A percentile compares a stretch with the other conserved stretches of the same genome.
These are phyloP conservation scores for Tuberolachnus salignus DNA, from an alignment of 2,888 invertebrate genomes.

Conservation along the genomic window DNA sequence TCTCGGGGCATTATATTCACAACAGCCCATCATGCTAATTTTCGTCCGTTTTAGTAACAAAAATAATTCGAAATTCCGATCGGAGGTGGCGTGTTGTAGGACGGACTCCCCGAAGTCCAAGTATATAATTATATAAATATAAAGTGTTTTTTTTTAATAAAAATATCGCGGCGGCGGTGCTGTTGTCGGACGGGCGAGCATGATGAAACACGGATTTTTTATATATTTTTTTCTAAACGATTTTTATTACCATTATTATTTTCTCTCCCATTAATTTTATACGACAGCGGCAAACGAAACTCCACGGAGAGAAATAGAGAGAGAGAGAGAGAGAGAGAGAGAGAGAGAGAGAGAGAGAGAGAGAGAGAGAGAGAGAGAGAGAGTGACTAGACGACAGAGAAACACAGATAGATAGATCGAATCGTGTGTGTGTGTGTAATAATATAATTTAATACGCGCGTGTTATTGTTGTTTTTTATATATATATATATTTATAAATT, in stretches of 20 bases:
- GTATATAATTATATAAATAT: not conserved
- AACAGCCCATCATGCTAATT: too few relatives aligned
- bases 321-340: too few relatives aligned
- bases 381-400: not conserved
- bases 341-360: too few relatives aligned
- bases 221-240: not conserved
- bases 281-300: not conserved
- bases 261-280: conserved; percentile 12
- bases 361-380: too few relatives aligned
- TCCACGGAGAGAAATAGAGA: not conserved
- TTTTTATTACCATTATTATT: conserved; percentile 16
- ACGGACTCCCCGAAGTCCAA: too few relatives aligned
- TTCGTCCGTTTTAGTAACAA: too few relatives aligned
- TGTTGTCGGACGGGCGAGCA: not conserved
- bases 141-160: not conserved
- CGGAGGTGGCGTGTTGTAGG: not conserved
- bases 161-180: not conserved
- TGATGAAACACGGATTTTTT: conserved; percentile 4
- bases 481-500: too few relatives aligned
- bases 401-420: too few relatives aligned
- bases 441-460: conserved; percentile 31
- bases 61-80: not conserved
- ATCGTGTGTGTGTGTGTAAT: not conserved
- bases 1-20: too few relatives aligned
- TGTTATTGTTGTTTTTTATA: conserved; percentile 5